Evolutionary conservation across 2,797 vertebrate genomes (phyloP), one percentile per base, ranked within the genome.

Genomic region (Astyanax mexicanus): DNA sequence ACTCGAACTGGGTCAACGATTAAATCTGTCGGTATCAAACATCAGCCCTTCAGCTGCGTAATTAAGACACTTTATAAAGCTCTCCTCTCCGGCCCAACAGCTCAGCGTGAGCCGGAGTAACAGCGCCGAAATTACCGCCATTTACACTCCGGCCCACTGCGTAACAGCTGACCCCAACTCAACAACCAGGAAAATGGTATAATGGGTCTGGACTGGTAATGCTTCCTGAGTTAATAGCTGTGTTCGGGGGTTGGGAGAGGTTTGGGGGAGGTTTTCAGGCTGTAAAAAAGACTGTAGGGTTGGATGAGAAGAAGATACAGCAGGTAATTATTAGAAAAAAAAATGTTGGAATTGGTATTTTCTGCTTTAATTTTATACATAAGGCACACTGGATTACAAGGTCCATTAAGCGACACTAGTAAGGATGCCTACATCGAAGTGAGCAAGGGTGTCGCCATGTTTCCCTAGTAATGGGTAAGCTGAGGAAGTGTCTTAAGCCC

Each of bases 11-110:
- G 55, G 32, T 62, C 61, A 51, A 69, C 67, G 55, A 27, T 40
- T 6, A 62, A 29, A 32, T 55, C 47, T 68, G 21, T 57, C 40
- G 32, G 45, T 13, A 23, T 67, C 9, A 21, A 27, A 21, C n/a
- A 35, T 60, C 7, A 58, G 25, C 23, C 44, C 57, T 42, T 75
- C 44, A 35, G 37, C 52, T 52, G 27, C 55, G 49, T 80, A 75
- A 71, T 80, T 57, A 75, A 75, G 69, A 65, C 15, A 15, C 38
- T 80, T 75, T 38, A 71, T 67, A 61, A 66, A 66, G 47, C 61
- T 38, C 3, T 19, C 13, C 35, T 47, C 35, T 51, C 47, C 15
- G 42, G 29, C 1, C 40, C 10, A 13, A 45, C 61, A 67, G 68
- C 70, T 76, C 38, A 62, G 42, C 3, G 64, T 38, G 21, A 21